These are phyloP conservation scores for Cavia aperea DNA, from an alignment of 2,113 vertebrate species.

Conservation along the genomic window DNA sequence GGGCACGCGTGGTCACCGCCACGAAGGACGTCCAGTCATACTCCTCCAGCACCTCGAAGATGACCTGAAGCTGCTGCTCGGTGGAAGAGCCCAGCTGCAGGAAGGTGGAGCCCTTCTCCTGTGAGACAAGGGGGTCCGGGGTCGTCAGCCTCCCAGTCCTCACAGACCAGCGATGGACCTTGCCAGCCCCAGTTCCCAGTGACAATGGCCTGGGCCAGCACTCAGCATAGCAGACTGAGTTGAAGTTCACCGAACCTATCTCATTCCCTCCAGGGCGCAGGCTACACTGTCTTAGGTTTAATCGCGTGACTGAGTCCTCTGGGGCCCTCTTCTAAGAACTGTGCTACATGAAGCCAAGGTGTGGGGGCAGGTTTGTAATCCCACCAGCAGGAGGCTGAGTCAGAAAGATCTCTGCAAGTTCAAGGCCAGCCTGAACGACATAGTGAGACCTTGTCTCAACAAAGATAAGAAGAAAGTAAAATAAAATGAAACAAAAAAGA, in stretches of 20 bases:
- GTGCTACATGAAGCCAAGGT: neutral
- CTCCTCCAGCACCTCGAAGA: conserved; percentile 95
- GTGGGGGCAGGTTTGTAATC: neutral
- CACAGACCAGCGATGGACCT: neutral
- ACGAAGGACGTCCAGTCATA: conserved; percentile 96
- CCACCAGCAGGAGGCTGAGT: neutral
- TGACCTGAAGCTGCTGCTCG: conserved; percentile 90
- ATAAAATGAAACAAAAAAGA: neutral
- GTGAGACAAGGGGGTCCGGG: neutral
- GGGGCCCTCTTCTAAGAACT: neutral
- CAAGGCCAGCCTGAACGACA: neutral
- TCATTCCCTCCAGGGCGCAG: neutral
- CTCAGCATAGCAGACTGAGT: neutral
- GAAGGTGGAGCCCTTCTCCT: conserved; percentile 94
- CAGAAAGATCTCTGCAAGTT: neutral
- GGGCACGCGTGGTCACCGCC: conserved; percentile 89
- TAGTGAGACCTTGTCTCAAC: neutral
- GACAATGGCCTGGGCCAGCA: neutral
- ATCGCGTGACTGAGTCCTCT: neutral
- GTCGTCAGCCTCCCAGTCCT: neutral
- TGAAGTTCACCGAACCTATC: neutral
- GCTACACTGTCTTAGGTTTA: neutral
- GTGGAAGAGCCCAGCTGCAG: conserved; percentile 94
- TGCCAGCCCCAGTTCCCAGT: neutral
- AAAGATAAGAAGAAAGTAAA: neutral